Base-by-base conservation (phyloP, 2,888 invertebrate species). In the Epirrhoe tristata region DNA sequence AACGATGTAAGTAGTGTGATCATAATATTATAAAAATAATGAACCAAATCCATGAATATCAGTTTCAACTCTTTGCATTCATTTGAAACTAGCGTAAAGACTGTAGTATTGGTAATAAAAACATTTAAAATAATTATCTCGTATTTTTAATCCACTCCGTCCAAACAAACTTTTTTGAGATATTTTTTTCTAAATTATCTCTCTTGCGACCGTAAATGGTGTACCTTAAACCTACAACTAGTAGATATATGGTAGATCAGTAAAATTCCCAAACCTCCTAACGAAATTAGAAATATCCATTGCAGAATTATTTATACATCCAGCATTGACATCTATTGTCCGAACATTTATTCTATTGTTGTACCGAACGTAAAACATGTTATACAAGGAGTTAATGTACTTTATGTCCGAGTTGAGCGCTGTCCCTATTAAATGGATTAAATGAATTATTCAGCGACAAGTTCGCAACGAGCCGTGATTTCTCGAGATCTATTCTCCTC, bases 31-130 rank as follows among this genome's bases (percentile, higher is more conserved):
- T 17, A 8, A 68, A 82, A 79, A 82, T 77, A 80, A 75, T 83
- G 84, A 88, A 86, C 85, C 80, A 85, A 85, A 63, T 81, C 71
- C 77, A 80, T 84, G 82, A 70, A 80, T 79, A 80, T 81, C 77
- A 82, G 81, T 88, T 86, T 83, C 75, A 85, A 86, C 79, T 82
- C 77, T 84, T 81, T 74, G 76, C 80, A 82, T 81, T 82, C 78
- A 83, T 87, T 88, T 83, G 77, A 79, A 83, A 83, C 74, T 85
- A 87, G 85, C 73, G 74, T 86, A 86, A 87, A 85, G 81, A 87
- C 81, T 84, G 90, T 92, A 92, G 92, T 83, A 82, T 91, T 90
- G 81, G 78, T 88, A 91, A 91, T 91, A 91, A 91, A 66, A 91
- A 87, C 63, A 76, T 81, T 83, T 77, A 84, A 86, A 86, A 78